A percentile compares a stretch with the other conserved stretches of the same genome.
Evolutionary conservation across 1,140 invertebrate species (phyloP).

Genomic region (Drosophila nigromelanica): DNA sequence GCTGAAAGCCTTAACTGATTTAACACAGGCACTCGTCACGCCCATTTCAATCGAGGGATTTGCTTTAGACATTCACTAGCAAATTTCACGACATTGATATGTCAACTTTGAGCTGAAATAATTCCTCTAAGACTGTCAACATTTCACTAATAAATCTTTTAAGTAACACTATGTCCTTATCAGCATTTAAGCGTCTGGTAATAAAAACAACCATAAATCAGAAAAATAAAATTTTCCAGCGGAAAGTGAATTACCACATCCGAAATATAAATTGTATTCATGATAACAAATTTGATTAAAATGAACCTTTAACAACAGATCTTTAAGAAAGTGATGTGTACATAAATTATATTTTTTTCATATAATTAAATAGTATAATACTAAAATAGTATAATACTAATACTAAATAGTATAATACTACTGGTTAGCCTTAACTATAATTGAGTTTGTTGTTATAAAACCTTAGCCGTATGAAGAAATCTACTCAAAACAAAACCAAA

Average conservation of each 20-base stretch:
- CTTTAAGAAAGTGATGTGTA: no score
- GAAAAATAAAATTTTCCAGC: background rate
- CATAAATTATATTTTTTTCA: background rate
- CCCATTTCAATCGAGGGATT: constrained; percentile 19
- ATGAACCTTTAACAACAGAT: no score
- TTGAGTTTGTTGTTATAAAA: constrained; percentile 7
- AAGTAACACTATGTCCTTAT: background rate
- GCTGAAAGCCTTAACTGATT: constrained; percentile 12
- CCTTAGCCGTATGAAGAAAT: constrained; percentile 6
- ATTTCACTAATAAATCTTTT: background rate
- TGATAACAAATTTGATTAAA: background rate
- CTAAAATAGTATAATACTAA: no score
- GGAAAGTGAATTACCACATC: no score
- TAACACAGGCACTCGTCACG: constrained; percentile 10
- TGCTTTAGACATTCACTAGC: constrained; percentile 35
- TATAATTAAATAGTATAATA: constrained; percentile 4
- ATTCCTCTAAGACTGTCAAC: background rate
- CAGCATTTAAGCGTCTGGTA: background rate
- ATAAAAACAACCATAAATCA: background rate
- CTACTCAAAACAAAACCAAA: constrained; percentile 6
- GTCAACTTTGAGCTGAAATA: constrained; percentile 6
- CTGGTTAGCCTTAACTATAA: background rate
- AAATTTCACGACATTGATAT: constrained; percentile 33
- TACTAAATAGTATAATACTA: no score
- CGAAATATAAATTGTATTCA: no score